These are phyloP conservation scores for Chrysemys picta DNA, from an alignment of 2,113 vertebrate species.

Conservation along the genomic window DNA sequence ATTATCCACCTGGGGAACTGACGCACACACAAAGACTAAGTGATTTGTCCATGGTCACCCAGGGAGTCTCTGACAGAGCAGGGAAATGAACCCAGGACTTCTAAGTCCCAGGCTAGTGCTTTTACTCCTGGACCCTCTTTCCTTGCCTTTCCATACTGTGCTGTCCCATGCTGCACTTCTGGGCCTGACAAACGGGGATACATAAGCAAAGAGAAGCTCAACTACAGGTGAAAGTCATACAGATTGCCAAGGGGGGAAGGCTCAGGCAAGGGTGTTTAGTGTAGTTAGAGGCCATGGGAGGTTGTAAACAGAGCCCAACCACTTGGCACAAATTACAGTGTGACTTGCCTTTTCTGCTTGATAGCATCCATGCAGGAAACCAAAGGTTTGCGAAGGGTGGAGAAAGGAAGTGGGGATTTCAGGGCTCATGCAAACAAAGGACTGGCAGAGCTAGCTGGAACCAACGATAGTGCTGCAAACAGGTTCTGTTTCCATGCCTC, in stretches of 20 bases:
- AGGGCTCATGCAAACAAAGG: background rate
- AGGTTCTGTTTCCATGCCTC: background rate
- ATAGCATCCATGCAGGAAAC: background rate
- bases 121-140: background rate
- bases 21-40: background rate
- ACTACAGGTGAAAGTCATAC: background rate
- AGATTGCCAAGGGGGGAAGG: background rate
- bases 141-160: fast-evolving
- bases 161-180: fast-evolving
- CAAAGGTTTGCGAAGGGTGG: background rate
- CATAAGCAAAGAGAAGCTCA: background rate
- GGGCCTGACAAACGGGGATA: background rate
- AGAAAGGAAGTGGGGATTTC: fast-evolving
- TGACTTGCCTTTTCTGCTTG: background rate
- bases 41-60: background rate
- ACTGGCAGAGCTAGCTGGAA: background rate
- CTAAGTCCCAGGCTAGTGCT: background rate
- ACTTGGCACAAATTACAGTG: background rate
- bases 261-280: background rate
- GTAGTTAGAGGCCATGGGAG: background rate
- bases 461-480: background rate
- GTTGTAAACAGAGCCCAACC: conserved; percentile 1
- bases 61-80: background rate
- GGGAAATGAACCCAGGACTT: background rate
- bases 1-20: background rate